Evolutionary conservation across 2,797 vertebrate genomes (phyloP), one percentile per base, ranked within the genome.

Genomic region (Parambassis ranga): DNA sequence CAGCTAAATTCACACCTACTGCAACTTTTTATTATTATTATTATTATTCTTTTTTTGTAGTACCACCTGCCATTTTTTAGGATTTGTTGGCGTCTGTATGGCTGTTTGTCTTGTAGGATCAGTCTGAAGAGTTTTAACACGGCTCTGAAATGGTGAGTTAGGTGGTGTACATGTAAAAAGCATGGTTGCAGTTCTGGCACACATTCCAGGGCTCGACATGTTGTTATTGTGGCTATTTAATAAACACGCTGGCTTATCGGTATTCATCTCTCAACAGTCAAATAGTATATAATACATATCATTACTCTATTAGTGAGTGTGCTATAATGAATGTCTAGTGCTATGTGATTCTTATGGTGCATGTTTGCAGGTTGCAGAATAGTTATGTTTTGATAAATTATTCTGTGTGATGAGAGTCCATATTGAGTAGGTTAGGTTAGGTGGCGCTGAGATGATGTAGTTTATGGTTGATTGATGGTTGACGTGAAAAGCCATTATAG

Each of bases 401-500:
- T 68, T 75, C 30, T 39, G 27, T 50, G 55, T 66, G 64, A 82
- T 61, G 75, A 71, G 35, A 33, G 75, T 81, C 58, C 69, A 67
- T 69, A 75, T 77, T 47, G 58, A 51, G 57, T 60, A 55, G 62
- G 55, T 65, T 65, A 65, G 70, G 58, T 50, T n/a, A 48, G 60
- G 35, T 71, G 65, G 63, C 74, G 67, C 51, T 66, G 79, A 64
- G 81, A 77, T 78, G 74, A 55, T 6, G 23, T 26, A 37, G 53
- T 44, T 72, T 56, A 64, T 69, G 79, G 60, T 39, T 65, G 71
- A 33, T 48, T 27, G 65, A 65, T 60, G 68, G 66, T 57, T 19
- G 62, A 39, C 47, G 16, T 22, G 35, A 19, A n/a, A 49, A 26
- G 76, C 83, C 76, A 90, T 95, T 95, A 98, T 94, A 96, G 85